These are phyloP conservation scores for Halictus quadricinctus DNA, from an alignment of 2,888 invertebrate species.

Conservation along the genomic window DNA sequence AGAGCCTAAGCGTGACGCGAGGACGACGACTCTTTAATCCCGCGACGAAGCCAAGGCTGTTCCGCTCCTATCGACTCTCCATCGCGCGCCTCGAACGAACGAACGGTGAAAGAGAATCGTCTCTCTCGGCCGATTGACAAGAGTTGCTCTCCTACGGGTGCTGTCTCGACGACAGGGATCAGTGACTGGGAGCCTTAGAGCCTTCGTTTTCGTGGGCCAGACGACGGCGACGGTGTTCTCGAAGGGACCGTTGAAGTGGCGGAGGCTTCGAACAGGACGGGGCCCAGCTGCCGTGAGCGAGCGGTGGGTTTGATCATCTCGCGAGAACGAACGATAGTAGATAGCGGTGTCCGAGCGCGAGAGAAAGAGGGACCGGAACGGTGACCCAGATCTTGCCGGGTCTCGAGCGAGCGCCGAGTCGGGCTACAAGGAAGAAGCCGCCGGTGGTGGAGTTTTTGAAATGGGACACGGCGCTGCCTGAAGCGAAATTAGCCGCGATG, in stretches of 20 bases:
- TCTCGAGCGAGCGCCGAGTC: slow-evolving; percentile 65
- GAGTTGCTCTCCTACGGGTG: background rate
- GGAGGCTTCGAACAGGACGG: slow-evolving; percentile 24
- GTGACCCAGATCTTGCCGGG: slow-evolving; percentile 76
- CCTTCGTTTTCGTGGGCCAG: background rate
- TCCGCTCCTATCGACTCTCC: background rate
- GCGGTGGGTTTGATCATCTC: background rate
- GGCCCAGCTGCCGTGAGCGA: slow-evolving; percentile 23
- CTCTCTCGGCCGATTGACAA: background rate
- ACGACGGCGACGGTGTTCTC: background rate
- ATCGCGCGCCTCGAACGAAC: background rate
- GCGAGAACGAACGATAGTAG: slow-evolving; percentile 24
- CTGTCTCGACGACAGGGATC: slow-evolving; percentile 5
- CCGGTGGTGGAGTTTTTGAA: slow-evolving; percentile 76
- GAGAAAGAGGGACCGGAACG: slow-evolving; percentile 48
- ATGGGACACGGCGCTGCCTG: slow-evolving; percentile 79
- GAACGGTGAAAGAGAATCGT: background rate
- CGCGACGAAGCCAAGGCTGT: slow-evolving; percentile 37
- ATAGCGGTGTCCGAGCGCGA: slow-evolving; percentile 26
- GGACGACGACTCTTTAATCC: slow-evolving; percentile 55
- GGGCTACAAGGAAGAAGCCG: slow-evolving; percentile 63
- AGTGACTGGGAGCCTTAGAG: background rate
- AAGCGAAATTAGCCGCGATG: slow-evolving; percentile 81
- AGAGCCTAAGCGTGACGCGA: slow-evolving; percentile 26
- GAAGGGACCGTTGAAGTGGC: slow-evolving; percentile 38